These are phyloP conservation scores for Anguilla rostrata DNA, from an alignment of 2,113 vertebrate genomes.

Conservation along the genomic window DNA sequence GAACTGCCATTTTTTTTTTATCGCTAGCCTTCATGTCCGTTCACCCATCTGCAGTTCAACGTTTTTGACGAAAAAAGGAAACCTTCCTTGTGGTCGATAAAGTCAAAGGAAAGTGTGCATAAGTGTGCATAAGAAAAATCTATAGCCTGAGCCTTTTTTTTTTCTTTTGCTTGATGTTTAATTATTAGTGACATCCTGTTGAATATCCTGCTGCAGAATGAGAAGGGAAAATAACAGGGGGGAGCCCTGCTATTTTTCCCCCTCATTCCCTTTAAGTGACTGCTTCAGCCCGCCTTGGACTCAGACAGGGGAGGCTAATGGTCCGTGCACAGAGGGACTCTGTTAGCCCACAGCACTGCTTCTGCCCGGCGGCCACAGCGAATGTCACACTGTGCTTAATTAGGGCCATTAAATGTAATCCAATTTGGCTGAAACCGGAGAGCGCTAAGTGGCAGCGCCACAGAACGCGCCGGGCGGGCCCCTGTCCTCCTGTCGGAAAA, in stretches of 20 bases:
- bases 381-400: slow-evolving; percentile 61
- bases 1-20: neutral
- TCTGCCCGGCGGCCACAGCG: slow-evolving; percentile 23
- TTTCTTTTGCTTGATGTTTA: neutral
- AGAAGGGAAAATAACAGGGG: too few relatives aligned
- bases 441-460: slow-evolving; percentile 63
- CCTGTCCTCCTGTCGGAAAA: slow-evolving; percentile 51
- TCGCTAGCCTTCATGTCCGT: neutral
- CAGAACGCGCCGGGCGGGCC: slow-evolving; percentile 64
- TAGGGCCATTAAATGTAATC: slow-evolving; percentile 70
- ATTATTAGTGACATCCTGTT: slow-evolving; percentile 3
- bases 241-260: neutral
- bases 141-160: neutral
- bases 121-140: neutral
- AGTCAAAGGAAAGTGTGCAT: neutral
- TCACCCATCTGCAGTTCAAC: neutral
- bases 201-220: neutral
- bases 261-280: neutral
- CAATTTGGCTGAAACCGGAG: slow-evolving; percentile 69
- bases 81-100: neutral
- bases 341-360: slow-evolving; percentile 30
- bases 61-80: neutral
- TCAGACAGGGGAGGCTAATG: neutral
- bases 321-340: slow-evolving; percentile 5
- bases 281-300: neutral